Base-by-base conservation (phyloP, 2,888 invertebrate species). In the Drosophila atripex region DNA sequence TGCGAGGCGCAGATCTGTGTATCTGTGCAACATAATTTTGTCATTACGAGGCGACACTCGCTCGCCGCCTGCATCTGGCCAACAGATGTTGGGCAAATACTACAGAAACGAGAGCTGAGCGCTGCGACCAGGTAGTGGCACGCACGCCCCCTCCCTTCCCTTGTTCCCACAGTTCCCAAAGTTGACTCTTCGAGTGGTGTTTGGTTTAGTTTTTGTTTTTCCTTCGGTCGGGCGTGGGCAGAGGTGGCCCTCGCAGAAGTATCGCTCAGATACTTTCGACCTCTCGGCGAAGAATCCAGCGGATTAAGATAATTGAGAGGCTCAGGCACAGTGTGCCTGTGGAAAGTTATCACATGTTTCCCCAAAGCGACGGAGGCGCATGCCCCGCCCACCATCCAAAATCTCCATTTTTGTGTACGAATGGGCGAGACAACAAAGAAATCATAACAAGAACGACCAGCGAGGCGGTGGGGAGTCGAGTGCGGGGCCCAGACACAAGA, bases 11-110 rank as follows among this genome's bases (percentile, higher is more conserved):
- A n/a, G n/a, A 53, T 60, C 68, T 73, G 65, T 65, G 45, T 73
- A 72, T 69, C 73, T 78, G 76, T 80, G 80, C 80, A 84, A 84
- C 84, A 84, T 79, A 83, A 85, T 83, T 85, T 84, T 85, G 84
- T 83, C 84, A 84, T 85, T 85, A 84, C 82, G 70, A 69, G 53
- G 66, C 65, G 66, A 41, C 66, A 57, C 74, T 65, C 43, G 65
- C 41, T 45, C 53, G 51, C 45, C 45, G 68, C 43, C 43, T 83
- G 71, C 84, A 85, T 80, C 80, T 85, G 86, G 80, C 50, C 61
- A 86, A 83, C 84, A 85, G 84, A 85, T 85, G 84, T 86, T 85
- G 57, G 56, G 63, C 68, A 76, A 80, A 83, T 55, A 84, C 80
- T 55, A 80, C 71, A 64, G 76, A 63, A 71, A 76, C 43, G 54